Percentiles rank a stretch among this genome's conserved stretches.
Evolutionary conservation across 1,140 invertebrate genomes (phyloP).

Genomic region (Nomia melanderi): DNA sequence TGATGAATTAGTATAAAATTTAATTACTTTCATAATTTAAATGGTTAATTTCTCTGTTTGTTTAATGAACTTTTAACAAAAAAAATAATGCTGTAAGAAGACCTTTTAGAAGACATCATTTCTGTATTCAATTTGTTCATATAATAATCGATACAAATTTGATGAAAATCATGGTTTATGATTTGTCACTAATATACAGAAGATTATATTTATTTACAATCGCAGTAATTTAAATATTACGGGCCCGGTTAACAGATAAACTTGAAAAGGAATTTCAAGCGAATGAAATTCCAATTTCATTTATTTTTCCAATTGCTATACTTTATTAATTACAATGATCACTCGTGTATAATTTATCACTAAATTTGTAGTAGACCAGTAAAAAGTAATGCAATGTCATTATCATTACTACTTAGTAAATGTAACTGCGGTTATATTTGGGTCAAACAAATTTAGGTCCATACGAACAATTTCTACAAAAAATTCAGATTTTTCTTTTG

Average conservation of each 20-base stretch:
- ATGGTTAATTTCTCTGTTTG: not conserved
- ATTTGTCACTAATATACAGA: constrained; percentile 69
- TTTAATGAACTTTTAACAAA: constrained; percentile 15
- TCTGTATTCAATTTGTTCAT: not conserved
- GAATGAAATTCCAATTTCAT: constrained; percentile 3
- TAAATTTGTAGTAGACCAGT: not conserved
- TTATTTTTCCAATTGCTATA: not conserved
- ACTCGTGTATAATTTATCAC: constrained; percentile 9
- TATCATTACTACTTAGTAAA: constrained; percentile 1
- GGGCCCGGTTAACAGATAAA: constrained; percentile 59
- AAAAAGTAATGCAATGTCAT: not conserved
- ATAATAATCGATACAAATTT: not conserved
- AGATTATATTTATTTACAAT: constrained; percentile 77
- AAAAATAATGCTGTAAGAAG: constrained; percentile 44
- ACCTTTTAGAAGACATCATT: constrained; percentile 1
- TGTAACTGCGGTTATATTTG: constrained; percentile 1
- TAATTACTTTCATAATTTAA: not conserved
- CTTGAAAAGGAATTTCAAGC: constrained; percentile 2
- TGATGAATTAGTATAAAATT: constrained; percentile 5
- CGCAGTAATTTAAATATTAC: constrained; percentile 67
- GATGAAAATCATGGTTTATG: not conserved
- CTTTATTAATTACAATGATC: constrained; percentile 15
- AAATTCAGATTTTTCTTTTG: not conserved
- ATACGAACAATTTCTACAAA: not conserved
- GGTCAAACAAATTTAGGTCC: not conserved